These are phyloP conservation scores for Phragmatobia fuliginosa DNA, from an alignment of 2,888 invertebrate genomes.

Conservation along the genomic window DNA sequence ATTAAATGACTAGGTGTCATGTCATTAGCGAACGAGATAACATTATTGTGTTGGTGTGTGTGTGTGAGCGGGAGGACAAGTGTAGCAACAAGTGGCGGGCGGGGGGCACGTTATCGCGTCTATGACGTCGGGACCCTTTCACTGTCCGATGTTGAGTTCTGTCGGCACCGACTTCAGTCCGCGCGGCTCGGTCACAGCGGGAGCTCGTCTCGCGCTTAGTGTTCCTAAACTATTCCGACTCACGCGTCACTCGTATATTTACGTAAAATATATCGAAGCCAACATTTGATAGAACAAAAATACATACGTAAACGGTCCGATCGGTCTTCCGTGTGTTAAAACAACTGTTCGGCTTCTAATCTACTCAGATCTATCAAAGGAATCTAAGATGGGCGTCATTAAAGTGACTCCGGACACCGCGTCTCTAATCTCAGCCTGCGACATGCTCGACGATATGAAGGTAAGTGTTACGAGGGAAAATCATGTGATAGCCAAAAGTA, in stretches of 20 bases:
- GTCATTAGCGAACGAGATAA: conserved; percentile 72
- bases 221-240: conserved; percentile 69
- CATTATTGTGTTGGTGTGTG: conserved; percentile 52
- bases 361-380: conserved; percentile 27
- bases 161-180: conserved; percentile 70
- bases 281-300: conserved; percentile 57
- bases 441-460: conserved; percentile 84
- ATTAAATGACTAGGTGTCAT: conserved; percentile 65
- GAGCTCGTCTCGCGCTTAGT: conserved; percentile 78
- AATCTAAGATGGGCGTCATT: conserved; percentile 77
- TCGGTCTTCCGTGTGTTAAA: conserved; percentile 73
- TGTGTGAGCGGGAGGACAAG: conserved; percentile 61
- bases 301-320: conserved; percentile 72
- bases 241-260: conserved; percentile 70
- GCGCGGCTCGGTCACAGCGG: conserved; percentile 85
- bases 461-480: conserved; percentile 63
- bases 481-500: conserved; percentile 61
- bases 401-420: conserved; percentile 81
- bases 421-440: conserved; percentile 79
- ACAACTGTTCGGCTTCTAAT: conserved; percentile 43
- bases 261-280: conserved; percentile 58
- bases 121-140: conserved; percentile 88
- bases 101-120: conserved; percentile 79
- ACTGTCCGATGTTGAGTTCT: conserved; percentile 74
- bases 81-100: conserved; percentile 80